Conservation (phyloP, 2,888 invertebrate genomes). For the Yponomeuta plumbellus region DNA sequence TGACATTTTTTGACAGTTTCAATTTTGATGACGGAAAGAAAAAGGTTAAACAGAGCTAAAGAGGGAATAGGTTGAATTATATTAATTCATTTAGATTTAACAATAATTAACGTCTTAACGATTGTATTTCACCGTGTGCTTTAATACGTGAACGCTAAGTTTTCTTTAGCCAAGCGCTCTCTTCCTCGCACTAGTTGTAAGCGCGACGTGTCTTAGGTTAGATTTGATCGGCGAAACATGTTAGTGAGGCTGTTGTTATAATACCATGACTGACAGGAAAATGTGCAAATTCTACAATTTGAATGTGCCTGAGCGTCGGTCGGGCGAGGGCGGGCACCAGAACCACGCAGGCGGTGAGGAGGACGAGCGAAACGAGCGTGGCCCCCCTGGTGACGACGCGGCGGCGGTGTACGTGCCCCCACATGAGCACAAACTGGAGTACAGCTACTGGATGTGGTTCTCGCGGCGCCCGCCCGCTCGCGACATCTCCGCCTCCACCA, state of each 20-base stretch:
- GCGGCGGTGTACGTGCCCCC: slow-evolving; percentile 78
- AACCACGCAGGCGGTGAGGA: slow-evolving; percentile 56
- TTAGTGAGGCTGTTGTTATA: slow-evolving; percentile 55
- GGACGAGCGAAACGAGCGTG: slow-evolving; percentile 44
- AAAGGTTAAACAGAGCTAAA: slow-evolving; percentile 73
- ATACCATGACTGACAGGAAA: slow-evolving; percentile 75
- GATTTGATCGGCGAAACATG: slow-evolving; percentile 74
- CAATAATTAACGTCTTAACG: slow-evolving; percentile 29
- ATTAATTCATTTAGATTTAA: slow-evolving; percentile 40
- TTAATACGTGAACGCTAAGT: not conserved
- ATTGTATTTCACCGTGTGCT: not conserved
- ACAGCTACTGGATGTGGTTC: slow-evolving; percentile 96
- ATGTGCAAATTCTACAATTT: slow-evolving; percentile 76
- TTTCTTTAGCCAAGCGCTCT: not conserved
- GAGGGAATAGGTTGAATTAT: slow-evolving; percentile 64
- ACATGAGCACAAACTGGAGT: slow-evolving; percentile 94
- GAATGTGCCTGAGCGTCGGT: slow-evolving; percentile 72
- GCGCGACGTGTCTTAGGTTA: slow-evolving; percentile 62
- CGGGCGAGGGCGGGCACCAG: slow-evolving; percentile 47
- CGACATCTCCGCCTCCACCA: slow-evolving; percentile 59
- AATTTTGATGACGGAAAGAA: slow-evolving; percentile 75
- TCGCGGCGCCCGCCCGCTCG: slow-evolving; percentile 74
- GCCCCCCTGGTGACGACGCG: slow-evolving; percentile 40
- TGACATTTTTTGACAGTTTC: slow-evolving; percentile 69
- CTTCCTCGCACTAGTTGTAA: not conserved